These are phyloP conservation scores for Polia nebulosa DNA, from an alignment of 2,888 invertebrate species.

Conservation along the genomic window DNA sequence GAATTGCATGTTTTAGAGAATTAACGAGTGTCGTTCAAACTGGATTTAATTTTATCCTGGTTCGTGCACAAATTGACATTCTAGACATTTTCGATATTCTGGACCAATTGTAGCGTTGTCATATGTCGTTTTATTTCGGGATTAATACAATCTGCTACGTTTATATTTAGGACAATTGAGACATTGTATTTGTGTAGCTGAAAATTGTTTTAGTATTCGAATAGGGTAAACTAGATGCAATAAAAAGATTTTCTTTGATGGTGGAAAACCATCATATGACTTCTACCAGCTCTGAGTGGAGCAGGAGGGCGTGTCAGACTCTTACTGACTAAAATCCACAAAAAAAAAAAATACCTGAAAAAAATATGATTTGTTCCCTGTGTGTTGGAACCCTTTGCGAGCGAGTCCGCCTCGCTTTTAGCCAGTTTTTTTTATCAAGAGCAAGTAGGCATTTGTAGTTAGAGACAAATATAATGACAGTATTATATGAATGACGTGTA, in stretches of 20 bases:
- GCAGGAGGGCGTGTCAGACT: too few species aligned
- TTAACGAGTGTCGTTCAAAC: slow-evolving; percentile 49
- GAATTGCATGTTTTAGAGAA: slow-evolving; percentile 58
- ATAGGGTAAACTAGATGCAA: neutral
- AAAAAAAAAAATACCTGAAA: too few species aligned
- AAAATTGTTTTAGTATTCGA: slow-evolving; percentile 1
- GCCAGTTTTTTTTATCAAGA: neutral
- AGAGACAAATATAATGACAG: too few species aligned
- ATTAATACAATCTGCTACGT: slow-evolving; percentile 30
- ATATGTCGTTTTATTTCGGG: slow-evolving; percentile 44
- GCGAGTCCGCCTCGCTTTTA: too few species aligned
- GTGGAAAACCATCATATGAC: too few species aligned
- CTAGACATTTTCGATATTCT: slow-evolving; percentile 13
- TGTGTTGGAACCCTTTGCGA: too few species aligned
- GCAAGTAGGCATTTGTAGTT: neutral
- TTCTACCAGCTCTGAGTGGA: too few species aligned
- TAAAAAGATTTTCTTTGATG: neutral
- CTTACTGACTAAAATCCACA: too few species aligned
- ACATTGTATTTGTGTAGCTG: too few species aligned
- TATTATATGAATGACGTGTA: too few species aligned
- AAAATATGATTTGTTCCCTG: too few species aligned
- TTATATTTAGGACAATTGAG: slow-evolving; percentile 19
- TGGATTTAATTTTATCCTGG: slow-evolving; percentile 55
- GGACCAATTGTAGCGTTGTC: slow-evolving; percentile 22
- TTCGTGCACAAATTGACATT: slow-evolving; percentile 45